Base-by-base conservation (phyloP, 1,140 invertebrate genomes). In the Branchinecta lynchi region DNA sequence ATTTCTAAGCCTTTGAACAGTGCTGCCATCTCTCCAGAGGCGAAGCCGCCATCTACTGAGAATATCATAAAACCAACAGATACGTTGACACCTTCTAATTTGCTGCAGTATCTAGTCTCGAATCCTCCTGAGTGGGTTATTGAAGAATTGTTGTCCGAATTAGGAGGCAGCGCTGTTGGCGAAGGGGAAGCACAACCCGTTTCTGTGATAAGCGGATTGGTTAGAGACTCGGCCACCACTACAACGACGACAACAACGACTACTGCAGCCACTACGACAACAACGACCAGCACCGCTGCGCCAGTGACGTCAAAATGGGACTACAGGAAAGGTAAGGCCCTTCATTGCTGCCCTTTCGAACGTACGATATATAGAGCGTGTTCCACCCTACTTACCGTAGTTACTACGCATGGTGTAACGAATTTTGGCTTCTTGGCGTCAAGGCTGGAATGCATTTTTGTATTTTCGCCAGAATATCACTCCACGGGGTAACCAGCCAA, bases 261-360 rank as follows among this genome's bases (percentile, higher is more conserved):
- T 43, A 71, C 71, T 5, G 67, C 69, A 43, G 46, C 71, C n/a
- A 69, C 51, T 17, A 66, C 72, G 2, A 74, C 71, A 15, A 66
- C 73, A 9, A 73, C 73, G 73, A 60, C 73, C 7, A 74, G 71
- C 15, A 74, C 71, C 20, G 73, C 70, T 44, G 65, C 45, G 32
- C 70, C 45, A 67, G 44, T 43, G 15, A 60, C 17, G 12, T 65
- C 43, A 15, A 66, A 65, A 12, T 73, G 75, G 43, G 82, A 85
- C 70, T 86, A 84, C 71, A 83, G 82, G 77, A 83, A 83, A 77
- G 82, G 87, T 88, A 82, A 84, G 83, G 82, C 71, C 65, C 8
- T 44, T 44, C n/a, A 69, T 12, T 43, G 0, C 15, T 69, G 43
- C 15, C 21, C 21, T 43, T 32, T 32, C 1, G 32, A 32, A 32